Percentiles rank a stretch among this genome's conserved stretches.
phyloP scores from a whole-genome alignment of 1,140 invertebrate genomes.

The Agrilus planipennis region DNA sequence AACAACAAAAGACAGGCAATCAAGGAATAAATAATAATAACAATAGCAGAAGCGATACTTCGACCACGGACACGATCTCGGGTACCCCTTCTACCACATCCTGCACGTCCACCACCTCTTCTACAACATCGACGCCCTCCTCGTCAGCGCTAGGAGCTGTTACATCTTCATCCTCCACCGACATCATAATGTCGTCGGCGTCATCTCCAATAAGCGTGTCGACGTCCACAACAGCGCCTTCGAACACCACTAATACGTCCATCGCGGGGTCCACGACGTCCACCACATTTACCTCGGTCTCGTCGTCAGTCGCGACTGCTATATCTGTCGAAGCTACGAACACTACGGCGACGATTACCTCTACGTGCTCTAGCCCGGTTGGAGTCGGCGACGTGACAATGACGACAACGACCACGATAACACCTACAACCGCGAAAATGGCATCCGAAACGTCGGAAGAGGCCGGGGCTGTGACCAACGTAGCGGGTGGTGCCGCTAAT shows the following conservation, averaged over 20 bases:
- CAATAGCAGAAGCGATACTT: slow-evolving; percentile 4
- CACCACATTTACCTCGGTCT: slow-evolving; percentile 14
- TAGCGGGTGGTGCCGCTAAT: neutral
- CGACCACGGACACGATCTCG: slow-evolving; percentile 14
- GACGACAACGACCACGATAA: slow-evolving; percentile 15
- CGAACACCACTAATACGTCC: slow-evolving; percentile 9
- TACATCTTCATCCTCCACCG: slow-evolving; percentile 13
- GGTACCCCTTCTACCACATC: slow-evolving; percentile 28
- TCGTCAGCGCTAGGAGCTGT: slow-evolving; percentile 19
- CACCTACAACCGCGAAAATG: slow-evolving; percentile 28
- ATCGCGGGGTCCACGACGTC: slow-evolving; percentile 18
- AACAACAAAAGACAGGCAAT: slow-evolving; percentile 47
- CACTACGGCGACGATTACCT: slow-evolving; percentile 8
- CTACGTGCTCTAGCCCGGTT: slow-evolving; percentile 8
- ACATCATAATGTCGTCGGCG: neutral
- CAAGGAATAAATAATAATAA: slow-evolving; percentile 11
- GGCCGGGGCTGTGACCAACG: slow-evolving; percentile 5
- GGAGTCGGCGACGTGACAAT: slow-evolving; percentile 10
- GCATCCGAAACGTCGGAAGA: slow-evolving; percentile 24
- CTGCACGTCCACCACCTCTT: slow-evolving; percentile 23
- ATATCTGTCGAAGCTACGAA: slow-evolving; percentile 5
- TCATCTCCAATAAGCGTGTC: slow-evolving; percentile 10
- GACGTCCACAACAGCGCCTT: slow-evolving; percentile 10
- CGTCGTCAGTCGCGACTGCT: slow-evolving; percentile 2
- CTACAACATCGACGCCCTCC: slow-evolving; percentile 15